Evolutionary conservation across 2,113 vertebrate genomes (phyloP).

Genomic region (Philantomba maxwellii): DNA sequence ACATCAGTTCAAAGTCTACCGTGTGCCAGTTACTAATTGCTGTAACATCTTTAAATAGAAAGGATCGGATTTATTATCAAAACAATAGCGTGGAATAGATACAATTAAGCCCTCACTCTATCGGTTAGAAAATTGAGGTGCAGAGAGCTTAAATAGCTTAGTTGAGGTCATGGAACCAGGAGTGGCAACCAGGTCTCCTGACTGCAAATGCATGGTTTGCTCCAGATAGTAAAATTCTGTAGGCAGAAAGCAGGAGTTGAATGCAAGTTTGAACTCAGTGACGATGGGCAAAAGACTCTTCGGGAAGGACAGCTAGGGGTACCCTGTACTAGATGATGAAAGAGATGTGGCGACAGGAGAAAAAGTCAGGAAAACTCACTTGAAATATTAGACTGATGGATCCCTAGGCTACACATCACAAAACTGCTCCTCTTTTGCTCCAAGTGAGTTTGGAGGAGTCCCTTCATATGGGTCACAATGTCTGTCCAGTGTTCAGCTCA

Average conservation of each 20-base stretch:
- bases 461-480: neutral
- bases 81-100: neutral
- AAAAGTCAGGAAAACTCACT: neutral
- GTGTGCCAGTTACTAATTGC: neutral
- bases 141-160: neutral
- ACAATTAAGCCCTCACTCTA: neutral
- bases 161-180: neutral
- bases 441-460: neutral
- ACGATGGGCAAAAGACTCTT: neutral
- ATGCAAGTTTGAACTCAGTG: neutral
- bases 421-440: neutral
- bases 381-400: too few relatives aligned
- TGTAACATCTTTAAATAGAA: neutral
- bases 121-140: neutral
- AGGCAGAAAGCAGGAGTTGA: neutral
- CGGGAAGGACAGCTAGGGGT: neutral
- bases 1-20: neutral
- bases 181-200: neutral
- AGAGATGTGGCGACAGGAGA: fast-evolving
- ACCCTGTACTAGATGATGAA: neutral
- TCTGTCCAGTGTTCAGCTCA: neutral
- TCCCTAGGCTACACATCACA: too few relatives aligned
- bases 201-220: neutral
- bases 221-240: neutral
- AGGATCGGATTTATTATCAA: neutral